These are phyloP conservation scores for Morbakka virulenta DNA, from an alignment of 30 jellyfish, hydroid and myxozoan species.

Conservation along the genomic window DNA sequence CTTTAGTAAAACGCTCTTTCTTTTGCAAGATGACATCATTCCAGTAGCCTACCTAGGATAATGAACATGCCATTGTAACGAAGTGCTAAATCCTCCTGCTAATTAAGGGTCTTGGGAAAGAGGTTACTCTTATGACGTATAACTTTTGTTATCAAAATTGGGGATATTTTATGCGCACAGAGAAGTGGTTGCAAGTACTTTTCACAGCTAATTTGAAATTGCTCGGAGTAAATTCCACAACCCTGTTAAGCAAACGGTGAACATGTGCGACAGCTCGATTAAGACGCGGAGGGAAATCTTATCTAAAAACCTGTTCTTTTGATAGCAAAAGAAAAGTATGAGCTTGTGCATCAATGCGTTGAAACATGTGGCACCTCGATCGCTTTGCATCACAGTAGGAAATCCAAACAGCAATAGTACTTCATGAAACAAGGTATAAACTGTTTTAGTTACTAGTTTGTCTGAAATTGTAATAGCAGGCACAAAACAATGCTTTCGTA, in stretches of 20 bases:
- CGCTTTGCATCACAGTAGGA: constrained; percentile 20
- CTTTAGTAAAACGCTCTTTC: too few species aligned
- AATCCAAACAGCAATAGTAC: constrained; percentile 5
- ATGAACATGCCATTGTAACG: too few species aligned
- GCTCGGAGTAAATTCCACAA: not conserved
- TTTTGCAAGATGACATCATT: too few species aligned
- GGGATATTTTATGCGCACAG: constrained; percentile 13
- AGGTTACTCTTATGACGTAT: too few species aligned
- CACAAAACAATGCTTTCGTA: not conserved
- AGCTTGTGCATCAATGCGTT: constrained; percentile 6
- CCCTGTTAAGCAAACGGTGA: too few species aligned
- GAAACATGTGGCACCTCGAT: constrained; percentile 5
- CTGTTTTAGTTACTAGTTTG: constrained; percentile 27
- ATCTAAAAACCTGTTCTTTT: constrained; percentile 25
- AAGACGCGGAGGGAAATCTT: constrained; percentile 17
- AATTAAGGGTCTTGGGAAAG: too few species aligned
- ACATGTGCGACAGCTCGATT: constrained; percentile 16
- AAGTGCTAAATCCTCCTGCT: too few species aligned
- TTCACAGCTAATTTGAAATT: not conserved
- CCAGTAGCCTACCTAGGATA: too few species aligned
- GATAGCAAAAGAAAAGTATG: not conserved
- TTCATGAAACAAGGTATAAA: not conserved
- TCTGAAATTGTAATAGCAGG: constrained; percentile 5
- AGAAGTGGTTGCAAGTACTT: constrained; percentile 7
- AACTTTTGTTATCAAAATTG: not conserved